phyloP scores from a whole-genome alignment of 2,888 invertebrate species.

The Marasmarcha lunaedactyla region DNA sequence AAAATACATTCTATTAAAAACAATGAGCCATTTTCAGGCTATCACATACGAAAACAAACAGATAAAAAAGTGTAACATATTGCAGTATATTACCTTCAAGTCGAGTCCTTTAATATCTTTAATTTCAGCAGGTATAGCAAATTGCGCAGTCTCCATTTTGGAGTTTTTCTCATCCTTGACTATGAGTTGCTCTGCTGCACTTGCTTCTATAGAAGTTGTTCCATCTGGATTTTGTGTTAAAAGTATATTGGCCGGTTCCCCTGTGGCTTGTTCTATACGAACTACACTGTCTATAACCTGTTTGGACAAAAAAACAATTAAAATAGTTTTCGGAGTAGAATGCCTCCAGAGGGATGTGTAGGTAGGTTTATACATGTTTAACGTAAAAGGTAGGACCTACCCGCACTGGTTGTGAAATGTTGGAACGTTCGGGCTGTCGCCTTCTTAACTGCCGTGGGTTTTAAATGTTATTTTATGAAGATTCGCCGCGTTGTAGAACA shows the following conservation, averaged over 20 bases:
- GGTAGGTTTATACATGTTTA: neutral
- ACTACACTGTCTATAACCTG: constrained; percentile 67
- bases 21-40: no score
- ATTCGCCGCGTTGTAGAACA: no score
- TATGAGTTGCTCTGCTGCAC: constrained; percentile 47
- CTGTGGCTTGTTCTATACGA: constrained; percentile 61
- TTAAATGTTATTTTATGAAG: no score
- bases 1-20: no score
- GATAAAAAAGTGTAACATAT: no score
- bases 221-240: constrained; percentile 64
- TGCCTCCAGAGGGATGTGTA: neutral
- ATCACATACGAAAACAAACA: no score
- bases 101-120: constrained; percentile 64
- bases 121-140: constrained; percentile 56
- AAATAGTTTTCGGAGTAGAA: no score
- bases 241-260: constrained; percentile 61
- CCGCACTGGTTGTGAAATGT: no score
- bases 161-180: constrained; percentile 70
- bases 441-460: no score
- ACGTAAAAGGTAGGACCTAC: no score
- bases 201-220: constrained; percentile 63
- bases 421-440: no score
- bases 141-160: constrained; percentile 55
- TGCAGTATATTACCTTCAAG: constrained; percentile 61
- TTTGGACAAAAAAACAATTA: constrained; percentile 2